Evolutionary conservation across 2,113 vertebrate genomes (phyloP).

Genomic region (Fulica atra): DNA sequence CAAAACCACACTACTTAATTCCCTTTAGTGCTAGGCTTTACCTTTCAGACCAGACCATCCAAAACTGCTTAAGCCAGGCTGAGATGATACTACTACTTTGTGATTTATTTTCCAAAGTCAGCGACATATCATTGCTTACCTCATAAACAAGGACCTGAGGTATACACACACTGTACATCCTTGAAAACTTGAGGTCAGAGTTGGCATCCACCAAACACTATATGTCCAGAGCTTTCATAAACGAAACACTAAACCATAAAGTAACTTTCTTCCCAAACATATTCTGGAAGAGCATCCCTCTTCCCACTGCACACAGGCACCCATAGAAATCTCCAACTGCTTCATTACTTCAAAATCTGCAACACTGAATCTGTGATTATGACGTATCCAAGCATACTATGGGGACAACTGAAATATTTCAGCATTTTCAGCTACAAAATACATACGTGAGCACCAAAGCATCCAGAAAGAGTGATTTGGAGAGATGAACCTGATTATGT

Average conservation of each 20-base stretch:
- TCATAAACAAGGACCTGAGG: not conserved
- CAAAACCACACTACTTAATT: not conserved
- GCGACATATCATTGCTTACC: not conserved
- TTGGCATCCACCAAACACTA: not conserved
- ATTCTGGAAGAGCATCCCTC: not conserved
- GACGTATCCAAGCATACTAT: not conserved
- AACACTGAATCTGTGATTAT: not conserved
- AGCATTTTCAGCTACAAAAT: not conserved
- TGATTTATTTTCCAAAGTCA: not conserved
- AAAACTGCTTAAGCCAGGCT: not conserved
- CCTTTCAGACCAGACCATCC: accelerated
- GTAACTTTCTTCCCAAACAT: not conserved
- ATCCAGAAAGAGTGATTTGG: not conserved
- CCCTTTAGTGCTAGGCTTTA: not conserved
- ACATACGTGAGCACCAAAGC: not conserved
- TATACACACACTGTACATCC: accelerated
- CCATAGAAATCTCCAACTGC: accelerated
- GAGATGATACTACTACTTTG: not conserved
- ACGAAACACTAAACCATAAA: not conserved
- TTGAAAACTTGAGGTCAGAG: not conserved
- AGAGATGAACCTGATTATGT: not conserved
- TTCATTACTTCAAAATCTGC: not conserved
- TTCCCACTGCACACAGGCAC: not conserved
- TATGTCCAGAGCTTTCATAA: not conserved
- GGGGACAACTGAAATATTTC: not conserved